Percentiles rank a stretch among this genome's conserved stretches.
Conservation (phyloP, 2,888 invertebrate species). For the Rhodophaea formosa region DNA sequence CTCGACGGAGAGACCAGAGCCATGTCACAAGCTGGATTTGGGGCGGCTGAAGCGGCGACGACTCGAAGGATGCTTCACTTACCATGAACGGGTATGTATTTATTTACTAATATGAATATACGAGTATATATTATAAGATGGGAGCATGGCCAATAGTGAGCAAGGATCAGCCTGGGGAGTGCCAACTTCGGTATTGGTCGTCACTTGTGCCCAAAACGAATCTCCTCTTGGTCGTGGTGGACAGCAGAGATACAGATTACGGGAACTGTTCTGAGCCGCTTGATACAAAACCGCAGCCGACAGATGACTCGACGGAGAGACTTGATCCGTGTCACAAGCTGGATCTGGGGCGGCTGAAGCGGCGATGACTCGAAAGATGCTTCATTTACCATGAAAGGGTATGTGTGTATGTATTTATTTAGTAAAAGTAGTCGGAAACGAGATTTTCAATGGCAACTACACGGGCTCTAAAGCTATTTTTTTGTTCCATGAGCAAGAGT, state of each 20-base stretch:
- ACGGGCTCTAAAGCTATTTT: no score
- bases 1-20: slow-evolving; percentile 76
- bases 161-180: slow-evolving; percentile 50
- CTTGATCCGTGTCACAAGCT: slow-evolving; percentile 89
- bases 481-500: no score
- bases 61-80: slow-evolving; percentile 88
- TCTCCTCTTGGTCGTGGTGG: slow-evolving; percentile 87
- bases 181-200: slow-evolving; percentile 82
- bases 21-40: slow-evolving; percentile 88
- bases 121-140: no score
- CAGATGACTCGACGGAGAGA: slow-evolving; percentile 56
- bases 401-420: no score
- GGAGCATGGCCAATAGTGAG: slow-evolving; percentile 53
- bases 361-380: slow-evolving; percentile 87
- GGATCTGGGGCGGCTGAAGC: slow-evolving; percentile 83
- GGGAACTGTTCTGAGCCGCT: slow-evolving; percentile 77
- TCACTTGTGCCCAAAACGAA: slow-evolving; percentile 89
- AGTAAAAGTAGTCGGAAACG: no score
- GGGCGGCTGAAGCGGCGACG: slow-evolving; percentile 85
- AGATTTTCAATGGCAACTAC: no score
- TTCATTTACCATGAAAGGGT: slow-evolving; percentile 88
- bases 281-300: slow-evolving; percentile 78
- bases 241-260: slow-evolving; percentile 56
- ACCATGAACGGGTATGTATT: slow-evolving; percentile 83
- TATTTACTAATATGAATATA: neutral